These are phyloP conservation scores for Sylvicola cinctus DNA, from an alignment of 2,888 invertebrate species.

Conservation along the genomic window DNA sequence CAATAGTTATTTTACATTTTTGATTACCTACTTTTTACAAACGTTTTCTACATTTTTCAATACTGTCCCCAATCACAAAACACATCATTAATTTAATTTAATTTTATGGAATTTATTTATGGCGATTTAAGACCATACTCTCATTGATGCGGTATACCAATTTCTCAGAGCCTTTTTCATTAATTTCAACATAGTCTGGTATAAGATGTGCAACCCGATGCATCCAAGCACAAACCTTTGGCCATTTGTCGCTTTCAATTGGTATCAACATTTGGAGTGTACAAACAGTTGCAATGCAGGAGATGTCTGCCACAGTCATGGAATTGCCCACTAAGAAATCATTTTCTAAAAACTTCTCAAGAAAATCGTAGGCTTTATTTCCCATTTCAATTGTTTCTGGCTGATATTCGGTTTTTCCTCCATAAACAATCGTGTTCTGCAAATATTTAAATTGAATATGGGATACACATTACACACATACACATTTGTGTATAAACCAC, in stretches of 20 bases:
- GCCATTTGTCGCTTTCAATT: constrained; percentile 27
- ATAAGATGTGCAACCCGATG: constrained; percentile 21
- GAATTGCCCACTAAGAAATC: constrained; percentile 21
- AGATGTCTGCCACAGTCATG: constrained; percentile 28
- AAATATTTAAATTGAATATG: too few species aligned
- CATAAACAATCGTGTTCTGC: constrained; percentile 19
- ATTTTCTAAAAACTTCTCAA: constrained; percentile 20
- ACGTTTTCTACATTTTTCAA: too few species aligned
- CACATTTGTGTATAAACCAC: too few species aligned
- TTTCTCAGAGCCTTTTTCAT: constrained; percentile 9
- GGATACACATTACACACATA: not conserved
- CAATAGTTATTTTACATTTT: too few species aligned
- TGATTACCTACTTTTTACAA: too few species aligned
- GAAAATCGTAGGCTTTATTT: constrained; percentile 16
- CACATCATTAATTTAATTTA: too few species aligned
- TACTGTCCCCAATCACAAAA: too few species aligned
- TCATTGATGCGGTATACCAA: not conserved
- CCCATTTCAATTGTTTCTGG: constrained; percentile 15
- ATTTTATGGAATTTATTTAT: too few species aligned
- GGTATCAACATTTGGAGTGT: constrained; percentile 26
- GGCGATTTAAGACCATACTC: too few species aligned
- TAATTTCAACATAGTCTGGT: constrained; percentile 25
- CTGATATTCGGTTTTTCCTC: constrained; percentile 14
- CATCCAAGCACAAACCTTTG: constrained; percentile 26
- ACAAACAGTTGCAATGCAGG: constrained; percentile 27